These are phyloP conservation scores for Monoplex corrugatus DNA, from an alignment of 2,888 invertebrate genomes.

Conservation along the genomic window DNA sequence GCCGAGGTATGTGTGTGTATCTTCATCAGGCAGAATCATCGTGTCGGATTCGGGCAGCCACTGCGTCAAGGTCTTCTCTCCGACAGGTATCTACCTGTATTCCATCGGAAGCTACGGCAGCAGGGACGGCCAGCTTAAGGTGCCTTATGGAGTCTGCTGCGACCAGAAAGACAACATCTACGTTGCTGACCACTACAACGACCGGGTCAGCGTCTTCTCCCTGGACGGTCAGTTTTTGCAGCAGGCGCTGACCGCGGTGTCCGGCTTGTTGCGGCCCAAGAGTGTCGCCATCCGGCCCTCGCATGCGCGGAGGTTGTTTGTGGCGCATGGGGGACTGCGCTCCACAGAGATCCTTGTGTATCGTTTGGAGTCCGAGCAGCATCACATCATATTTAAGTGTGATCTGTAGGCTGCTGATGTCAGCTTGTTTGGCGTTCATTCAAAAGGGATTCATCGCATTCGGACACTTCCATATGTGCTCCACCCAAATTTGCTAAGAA, in stretches of 20 bases:
- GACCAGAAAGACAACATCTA: slow-evolving; percentile 82
- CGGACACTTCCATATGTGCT: too few species aligned
- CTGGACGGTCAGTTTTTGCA: slow-evolving; percentile 66
- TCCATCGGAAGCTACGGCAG: slow-evolving; percentile 82
- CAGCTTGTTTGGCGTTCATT: too few species aligned
- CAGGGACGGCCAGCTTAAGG: slow-evolving; percentile 82
- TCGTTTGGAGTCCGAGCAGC: slow-evolving; percentile 20
- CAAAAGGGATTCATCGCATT: too few species aligned
- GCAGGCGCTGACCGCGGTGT: slow-evolving; percentile 62
- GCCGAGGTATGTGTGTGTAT: slow-evolving; percentile 83
- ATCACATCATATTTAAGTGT: slow-evolving; percentile 7
- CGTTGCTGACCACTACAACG: slow-evolving; percentile 83
- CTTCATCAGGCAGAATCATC: slow-evolving; percentile 79
- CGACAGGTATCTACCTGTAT: slow-evolving; percentile 80
- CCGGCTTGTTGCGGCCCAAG: slow-evolving; percentile 61
- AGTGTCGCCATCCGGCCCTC: slow-evolving; percentile 57
- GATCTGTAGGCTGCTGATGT: slow-evolving; percentile 20
- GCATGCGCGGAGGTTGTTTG: slow-evolving; percentile 56
- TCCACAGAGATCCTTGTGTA: slow-evolving; percentile 57
- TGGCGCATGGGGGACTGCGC: slow-evolving; percentile 61
- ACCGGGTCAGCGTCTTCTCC: slow-evolving; percentile 68
- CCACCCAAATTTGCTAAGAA: too few species aligned
- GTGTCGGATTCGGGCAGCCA: slow-evolving; percentile 83
- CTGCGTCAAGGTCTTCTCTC: slow-evolving; percentile 82
- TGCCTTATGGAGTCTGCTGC: slow-evolving; percentile 83